Conservation (phyloP, 2,888 invertebrate genomes). For the Cremastinae sp. region DNA sequence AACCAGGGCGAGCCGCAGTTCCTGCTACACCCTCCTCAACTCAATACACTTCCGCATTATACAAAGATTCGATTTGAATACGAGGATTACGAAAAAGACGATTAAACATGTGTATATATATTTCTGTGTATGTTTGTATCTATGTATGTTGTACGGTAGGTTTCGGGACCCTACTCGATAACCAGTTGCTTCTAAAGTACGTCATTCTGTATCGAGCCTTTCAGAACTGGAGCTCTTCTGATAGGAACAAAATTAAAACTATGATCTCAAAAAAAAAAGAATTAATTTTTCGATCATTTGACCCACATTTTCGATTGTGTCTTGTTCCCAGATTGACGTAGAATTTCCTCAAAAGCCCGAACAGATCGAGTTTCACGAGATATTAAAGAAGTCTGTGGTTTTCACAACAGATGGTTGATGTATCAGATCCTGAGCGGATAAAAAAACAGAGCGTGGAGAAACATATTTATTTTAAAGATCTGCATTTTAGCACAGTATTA, state of each 20-base stretch:
- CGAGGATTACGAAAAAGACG: slow-evolving; percentile 10
- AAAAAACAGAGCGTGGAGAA: no score
- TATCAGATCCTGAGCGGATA: no score
- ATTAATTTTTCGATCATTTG: no score
- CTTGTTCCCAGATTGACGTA: no score
- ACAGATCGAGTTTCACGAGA: no score
- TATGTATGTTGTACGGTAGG: slow-evolving; percentile 51
- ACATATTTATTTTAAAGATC: no score
- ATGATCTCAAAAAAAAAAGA: not conserved
- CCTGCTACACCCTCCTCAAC: slow-evolving; percentile 77
- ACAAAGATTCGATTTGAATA: slow-evolving; percentile 16
- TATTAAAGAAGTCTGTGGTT: no score
- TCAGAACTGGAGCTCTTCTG: not conserved
- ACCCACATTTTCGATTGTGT: no score
- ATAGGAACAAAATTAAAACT: not conserved
- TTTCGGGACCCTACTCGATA: slow-evolving; percentile 33
- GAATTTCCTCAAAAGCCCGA: no score
- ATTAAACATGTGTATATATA: slow-evolving; percentile 21
- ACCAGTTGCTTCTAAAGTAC: slow-evolving; percentile 23
- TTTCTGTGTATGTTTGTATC: slow-evolving; percentile 22
- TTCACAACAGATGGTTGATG: no score
- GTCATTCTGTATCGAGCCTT: slow-evolving; percentile 3
- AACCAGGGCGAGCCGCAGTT: slow-evolving; percentile 78
- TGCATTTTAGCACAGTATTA: no score
- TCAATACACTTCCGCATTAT: slow-evolving; percentile 54